Conservation (phyloP, 2,113 vertebrate genomes). For the Mustela nigripes region DNA sequence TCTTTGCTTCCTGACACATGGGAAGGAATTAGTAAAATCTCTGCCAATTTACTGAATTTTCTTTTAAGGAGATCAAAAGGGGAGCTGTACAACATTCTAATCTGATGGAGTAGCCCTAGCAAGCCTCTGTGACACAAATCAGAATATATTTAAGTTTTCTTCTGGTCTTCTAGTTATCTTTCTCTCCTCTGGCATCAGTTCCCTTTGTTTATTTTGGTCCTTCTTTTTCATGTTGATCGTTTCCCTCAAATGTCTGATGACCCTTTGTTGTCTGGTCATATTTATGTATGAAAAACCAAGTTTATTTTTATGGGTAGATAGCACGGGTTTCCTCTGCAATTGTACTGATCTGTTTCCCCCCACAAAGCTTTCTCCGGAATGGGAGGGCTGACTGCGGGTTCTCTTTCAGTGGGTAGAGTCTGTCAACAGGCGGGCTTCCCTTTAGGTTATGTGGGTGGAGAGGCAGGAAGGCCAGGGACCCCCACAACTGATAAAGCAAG, state of each 20-base stretch:
- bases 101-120: not conserved
- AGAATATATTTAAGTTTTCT: slow-evolving; percentile 42
- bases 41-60: slow-evolving; percentile 33
- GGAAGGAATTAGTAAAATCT: slow-evolving; percentile 21
- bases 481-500: slow-evolving; percentile 59
- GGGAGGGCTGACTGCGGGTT: slow-evolving; percentile 37
- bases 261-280: not conserved
- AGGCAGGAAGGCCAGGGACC: slow-evolving; percentile 68
- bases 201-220: slow-evolving; percentile 14
- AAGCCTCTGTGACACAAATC: not conserved
- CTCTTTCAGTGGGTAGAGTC: slow-evolving; percentile 38
- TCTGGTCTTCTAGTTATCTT: slow-evolving; percentile 36
- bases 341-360: slow-evolving; percentile 2
- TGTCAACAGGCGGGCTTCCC: slow-evolving; percentile 55
- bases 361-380: slow-evolving; percentile 3
- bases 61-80: not conserved
- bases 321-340: slow-evolving; percentile 18
- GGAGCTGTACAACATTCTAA: slow-evolving; percentile 7
- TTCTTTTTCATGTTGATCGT: slow-evolving; percentile 16
- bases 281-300: slow-evolving; percentile 32
- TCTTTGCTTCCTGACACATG: not conserved
- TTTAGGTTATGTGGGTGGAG: slow-evolving; percentile 70
- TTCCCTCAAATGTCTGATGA: slow-evolving; percentile 26
- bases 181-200: slow-evolving; percentile 56
- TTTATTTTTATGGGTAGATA: not conserved